A percentile compares a stretch with the other conserved stretches of the same genome.
phyloP scores from a whole-genome alignment of 2,113 vertebrate species.

The Ophiodon elongatus region DNA sequence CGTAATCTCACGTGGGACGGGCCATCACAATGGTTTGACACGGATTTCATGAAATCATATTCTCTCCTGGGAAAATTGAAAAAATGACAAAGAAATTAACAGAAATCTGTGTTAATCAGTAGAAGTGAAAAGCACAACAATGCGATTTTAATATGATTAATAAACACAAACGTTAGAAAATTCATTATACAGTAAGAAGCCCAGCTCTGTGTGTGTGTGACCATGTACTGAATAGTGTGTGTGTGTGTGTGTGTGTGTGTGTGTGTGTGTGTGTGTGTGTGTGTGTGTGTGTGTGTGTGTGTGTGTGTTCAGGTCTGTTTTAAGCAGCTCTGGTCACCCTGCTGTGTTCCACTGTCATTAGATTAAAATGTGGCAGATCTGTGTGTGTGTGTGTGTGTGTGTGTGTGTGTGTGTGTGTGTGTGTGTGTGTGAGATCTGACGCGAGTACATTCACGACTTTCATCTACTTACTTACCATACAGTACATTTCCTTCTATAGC shows the following conservation, averaged over 20 bases:
- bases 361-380: conserved; percentile 62
- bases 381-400: neutral
- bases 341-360: conserved; percentile 71
- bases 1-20: neutral
- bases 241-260: conserved; percentile 6
- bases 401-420: too few relatives aligned
- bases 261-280: conserved; percentile 16
- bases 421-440: too few relatives aligned
- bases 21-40: neutral
- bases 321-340: conserved; percentile 59
- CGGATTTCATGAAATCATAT: neutral
- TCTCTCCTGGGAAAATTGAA: neutral
- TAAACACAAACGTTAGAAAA: neutral
- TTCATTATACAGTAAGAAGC: neutral
- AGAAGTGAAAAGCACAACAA: neutral
- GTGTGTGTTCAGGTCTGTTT: conserved; percentile 59
- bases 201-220: neutral
- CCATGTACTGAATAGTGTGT: conserved; percentile 1
- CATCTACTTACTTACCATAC: neutral
- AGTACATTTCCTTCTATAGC: neutral
- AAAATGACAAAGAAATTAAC: neutral
- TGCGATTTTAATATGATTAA: neutral
- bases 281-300: conserved; percentile 4
- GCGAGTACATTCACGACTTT: too few relatives aligned
- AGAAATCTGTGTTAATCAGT: neutral